phyloP scores from a whole-genome alignment of 2,888 invertebrate species.

The Achlya flavicornis region DNA sequence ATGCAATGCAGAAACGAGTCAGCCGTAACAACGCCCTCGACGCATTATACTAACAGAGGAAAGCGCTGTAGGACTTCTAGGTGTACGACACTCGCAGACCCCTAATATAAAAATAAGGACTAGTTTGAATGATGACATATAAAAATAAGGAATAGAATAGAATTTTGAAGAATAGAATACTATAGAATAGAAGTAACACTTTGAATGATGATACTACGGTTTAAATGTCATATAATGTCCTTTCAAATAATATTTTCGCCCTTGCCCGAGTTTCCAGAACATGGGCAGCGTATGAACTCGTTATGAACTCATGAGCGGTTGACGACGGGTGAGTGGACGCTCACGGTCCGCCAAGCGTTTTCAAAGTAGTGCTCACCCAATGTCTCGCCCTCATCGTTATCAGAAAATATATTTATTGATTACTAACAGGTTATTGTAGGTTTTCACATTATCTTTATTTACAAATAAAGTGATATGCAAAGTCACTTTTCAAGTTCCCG shows the following conservation, averaged over 20 bases:
- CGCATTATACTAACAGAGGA: no score
- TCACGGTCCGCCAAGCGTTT: conserved; percentile 71
- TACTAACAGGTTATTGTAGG: background rate
- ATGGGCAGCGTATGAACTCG: conserved; percentile 64
- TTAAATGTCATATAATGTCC: background rate
- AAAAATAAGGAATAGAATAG: no score
- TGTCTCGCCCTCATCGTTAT: conserved; percentile 29
- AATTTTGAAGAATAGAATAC: no score
- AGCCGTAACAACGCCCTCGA: no score
- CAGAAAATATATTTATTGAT: conserved; percentile 19
- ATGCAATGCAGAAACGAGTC: no score
- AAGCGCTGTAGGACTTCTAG: no score
- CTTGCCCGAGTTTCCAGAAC: conserved; percentile 78
- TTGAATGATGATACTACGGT: no score
- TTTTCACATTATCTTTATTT: background rate
- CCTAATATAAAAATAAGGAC: no score
- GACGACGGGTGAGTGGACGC: conserved; percentile 60
- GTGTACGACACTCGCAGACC: no score
- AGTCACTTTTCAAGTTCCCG: no score
- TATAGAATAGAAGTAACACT: no score
- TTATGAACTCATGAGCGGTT: conserved; percentile 66
- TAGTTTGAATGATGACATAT: no score
- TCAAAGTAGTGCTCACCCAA: conserved; percentile 61
- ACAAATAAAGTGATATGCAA: background rate
- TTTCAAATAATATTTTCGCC: conserved; percentile 48